Conservation (phyloP, 2,797 vertebrate genomes). For the Myotis pilosus region DNA sequence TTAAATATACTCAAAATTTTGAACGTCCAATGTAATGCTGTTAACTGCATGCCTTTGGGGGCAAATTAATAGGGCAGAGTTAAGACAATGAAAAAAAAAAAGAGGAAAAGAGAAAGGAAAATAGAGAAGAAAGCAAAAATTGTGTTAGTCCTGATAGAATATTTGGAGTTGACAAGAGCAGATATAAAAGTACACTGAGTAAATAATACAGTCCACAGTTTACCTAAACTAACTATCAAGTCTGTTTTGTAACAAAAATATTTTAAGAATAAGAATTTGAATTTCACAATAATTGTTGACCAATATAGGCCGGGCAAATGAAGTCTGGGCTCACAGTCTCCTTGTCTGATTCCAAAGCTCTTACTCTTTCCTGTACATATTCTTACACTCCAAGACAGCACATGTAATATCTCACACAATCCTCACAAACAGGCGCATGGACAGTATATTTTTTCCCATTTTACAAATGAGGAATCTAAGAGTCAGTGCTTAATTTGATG, state of each 20-base stretch:
- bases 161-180: not conserved
- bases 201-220: not conserved
- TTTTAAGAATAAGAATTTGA: not conserved
- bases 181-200: not conserved
- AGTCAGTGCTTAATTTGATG: not conserved
- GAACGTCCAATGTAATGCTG: rapidly evolving
- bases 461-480: not conserved
- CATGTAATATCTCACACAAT: not conserved
- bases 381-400: not conserved
- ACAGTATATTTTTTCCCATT: not conserved
- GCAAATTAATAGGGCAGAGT: not conserved
- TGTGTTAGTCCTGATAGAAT: not conserved
- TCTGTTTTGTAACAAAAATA: not conserved
- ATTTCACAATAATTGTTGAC: not conserved
- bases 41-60: not conserved
- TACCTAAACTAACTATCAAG: not conserved
- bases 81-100: not conserved
- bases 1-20: not conserved
- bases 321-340: not conserved
- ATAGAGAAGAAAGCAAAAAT: not conserved
- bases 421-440: not conserved
- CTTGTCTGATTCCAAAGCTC: not conserved
- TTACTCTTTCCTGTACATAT: too few species aligned
- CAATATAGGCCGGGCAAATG: not conserved
- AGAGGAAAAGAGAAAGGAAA: not conserved